Evolutionary conservation across 37 sponge, comb jelly and placozoan genomes (phyloP).

Genomic region (Aplysina aerophoba): DNA sequence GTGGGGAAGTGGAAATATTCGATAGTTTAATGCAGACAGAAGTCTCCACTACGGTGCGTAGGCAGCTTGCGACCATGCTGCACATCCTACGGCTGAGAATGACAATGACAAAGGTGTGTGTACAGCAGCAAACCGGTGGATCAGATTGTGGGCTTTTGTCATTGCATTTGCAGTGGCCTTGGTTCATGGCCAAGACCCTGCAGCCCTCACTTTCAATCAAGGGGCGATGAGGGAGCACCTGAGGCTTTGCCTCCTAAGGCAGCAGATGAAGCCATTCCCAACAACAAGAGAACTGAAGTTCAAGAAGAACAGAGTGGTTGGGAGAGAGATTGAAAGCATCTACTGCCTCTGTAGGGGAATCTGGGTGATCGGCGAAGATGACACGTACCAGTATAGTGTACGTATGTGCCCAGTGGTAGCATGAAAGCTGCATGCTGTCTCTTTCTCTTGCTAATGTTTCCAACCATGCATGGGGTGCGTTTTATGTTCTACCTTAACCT

Average conservation of each 20-base stretch:
- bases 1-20: no score
- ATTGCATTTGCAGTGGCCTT: background rate
- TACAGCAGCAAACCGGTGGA: slow-evolving; percentile 1
- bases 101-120: background rate
- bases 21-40: no score
- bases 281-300: background rate
- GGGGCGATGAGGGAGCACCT: slow-evolving; percentile 18
- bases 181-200: slow-evolving; percentile 15
- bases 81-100: background rate
- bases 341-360: background rate
- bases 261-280: slow-evolving; percentile 1
- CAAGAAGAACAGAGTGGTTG: slow-evolving; percentile 5
- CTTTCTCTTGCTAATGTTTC: no score
- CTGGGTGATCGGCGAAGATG: slow-evolving; percentile 12
- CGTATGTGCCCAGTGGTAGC: background rate
- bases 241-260: background rate
- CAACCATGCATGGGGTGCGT: no score
- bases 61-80: background rate
- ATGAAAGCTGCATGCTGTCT: no score
- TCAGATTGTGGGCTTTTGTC: background rate
- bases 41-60: no score
- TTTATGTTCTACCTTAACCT: no score
- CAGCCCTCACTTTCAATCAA: background rate
- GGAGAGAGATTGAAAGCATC: slow-evolving; percentile 9
- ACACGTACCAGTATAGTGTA: background rate